Evolutionary conservation across 2,113 vertebrate species (phyloP).

Genomic region (Phalacrocorax aristotelis): DNA sequence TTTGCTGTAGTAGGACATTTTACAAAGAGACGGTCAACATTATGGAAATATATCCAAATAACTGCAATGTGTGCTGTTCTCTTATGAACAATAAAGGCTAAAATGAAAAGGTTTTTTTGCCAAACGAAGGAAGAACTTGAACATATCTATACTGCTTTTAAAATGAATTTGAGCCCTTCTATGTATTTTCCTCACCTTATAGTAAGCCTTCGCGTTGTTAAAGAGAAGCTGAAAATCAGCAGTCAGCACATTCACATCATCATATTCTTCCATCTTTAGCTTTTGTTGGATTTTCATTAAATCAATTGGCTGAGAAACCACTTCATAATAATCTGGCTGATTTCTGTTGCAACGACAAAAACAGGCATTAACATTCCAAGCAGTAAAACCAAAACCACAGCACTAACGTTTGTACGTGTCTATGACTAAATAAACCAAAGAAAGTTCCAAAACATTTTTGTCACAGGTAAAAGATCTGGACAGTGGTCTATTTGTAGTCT

Average conservation of each 20-base stretch:
- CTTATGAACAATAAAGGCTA: background rate
- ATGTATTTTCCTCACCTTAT: slow-evolving; percentile 82
- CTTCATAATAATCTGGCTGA: slow-evolving; percentile 97
- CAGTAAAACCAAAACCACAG: background rate
- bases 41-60: background rate
- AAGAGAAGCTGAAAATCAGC: slow-evolving; percentile 94
- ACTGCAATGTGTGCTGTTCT: background rate
- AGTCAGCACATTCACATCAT: slow-evolving; percentile 93
- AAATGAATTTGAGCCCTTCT: background rate
- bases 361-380: slow-evolving; percentile 16
- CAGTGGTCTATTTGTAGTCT: background rate
- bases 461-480: background rate
- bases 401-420: background rate
- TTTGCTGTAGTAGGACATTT: background rate
- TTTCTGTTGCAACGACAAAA: slow-evolving; percentile 80
- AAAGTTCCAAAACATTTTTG: background rate
- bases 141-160: background rate
- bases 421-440: background rate
- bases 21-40: background rate
- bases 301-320: slow-evolving; percentile 97
- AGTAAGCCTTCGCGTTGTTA: slow-evolving; percentile 95
- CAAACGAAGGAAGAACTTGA: background rate
- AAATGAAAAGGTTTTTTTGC: background rate
- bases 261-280: slow-evolving; percentile 98
- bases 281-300: slow-evolving; percentile 99